phyloP scores from a whole-genome alignment of 2,888 invertebrate genomes.

The Drosophila rubida region DNA sequence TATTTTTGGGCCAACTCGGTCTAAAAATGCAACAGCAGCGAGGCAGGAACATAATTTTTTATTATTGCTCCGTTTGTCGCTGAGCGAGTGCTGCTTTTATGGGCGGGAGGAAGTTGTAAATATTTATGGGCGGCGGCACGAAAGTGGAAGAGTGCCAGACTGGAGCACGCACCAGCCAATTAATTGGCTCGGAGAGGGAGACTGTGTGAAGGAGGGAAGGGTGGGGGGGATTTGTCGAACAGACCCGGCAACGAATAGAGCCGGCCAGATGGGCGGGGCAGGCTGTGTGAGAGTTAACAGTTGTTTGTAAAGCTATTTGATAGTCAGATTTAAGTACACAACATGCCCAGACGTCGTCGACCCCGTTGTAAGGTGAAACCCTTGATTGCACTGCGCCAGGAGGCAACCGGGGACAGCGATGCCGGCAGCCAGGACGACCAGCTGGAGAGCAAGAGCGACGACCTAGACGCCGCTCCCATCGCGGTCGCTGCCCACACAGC shows the following conservation, averaged over 20 bases:
- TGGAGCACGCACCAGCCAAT: constrained; percentile 55
- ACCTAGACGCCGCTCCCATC: constrained; percentile 4
- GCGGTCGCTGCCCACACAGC: not conserved
- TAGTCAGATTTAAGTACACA: constrained; percentile 40
- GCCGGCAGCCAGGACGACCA: constrained; percentile 38
- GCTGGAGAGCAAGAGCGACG: constrained; percentile 29
- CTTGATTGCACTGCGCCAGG: constrained; percentile 25
- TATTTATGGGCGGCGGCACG: constrained; percentile 62
- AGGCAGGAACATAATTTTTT: constrained; percentile 42
- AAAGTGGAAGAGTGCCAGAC: constrained; percentile 47
- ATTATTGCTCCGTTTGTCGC: constrained; percentile 44
- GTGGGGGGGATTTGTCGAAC: not conserved
- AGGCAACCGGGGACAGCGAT: constrained; percentile 28
- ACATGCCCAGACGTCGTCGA: constrained; percentile 69
- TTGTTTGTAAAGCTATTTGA: constrained; percentile 25
- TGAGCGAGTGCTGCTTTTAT: constrained; percentile 49
- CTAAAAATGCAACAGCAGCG: constrained; percentile 56
- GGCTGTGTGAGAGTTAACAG: constrained; percentile 33
- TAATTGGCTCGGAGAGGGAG: constrained; percentile 66
- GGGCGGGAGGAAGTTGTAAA: constrained; percentile 72
- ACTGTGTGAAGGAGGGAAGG: constrained; percentile 13
- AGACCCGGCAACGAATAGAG: not conserved
- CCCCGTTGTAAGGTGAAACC: constrained; percentile 59
- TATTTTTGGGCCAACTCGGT: constrained; percentile 54
- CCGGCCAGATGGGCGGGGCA: constrained; percentile 1